These are phyloP conservation scores for Hydrozoanthus gracilis DNA, from an alignment of 92 coral and sea anemone genomes.

Conservation along the genomic window DNA sequence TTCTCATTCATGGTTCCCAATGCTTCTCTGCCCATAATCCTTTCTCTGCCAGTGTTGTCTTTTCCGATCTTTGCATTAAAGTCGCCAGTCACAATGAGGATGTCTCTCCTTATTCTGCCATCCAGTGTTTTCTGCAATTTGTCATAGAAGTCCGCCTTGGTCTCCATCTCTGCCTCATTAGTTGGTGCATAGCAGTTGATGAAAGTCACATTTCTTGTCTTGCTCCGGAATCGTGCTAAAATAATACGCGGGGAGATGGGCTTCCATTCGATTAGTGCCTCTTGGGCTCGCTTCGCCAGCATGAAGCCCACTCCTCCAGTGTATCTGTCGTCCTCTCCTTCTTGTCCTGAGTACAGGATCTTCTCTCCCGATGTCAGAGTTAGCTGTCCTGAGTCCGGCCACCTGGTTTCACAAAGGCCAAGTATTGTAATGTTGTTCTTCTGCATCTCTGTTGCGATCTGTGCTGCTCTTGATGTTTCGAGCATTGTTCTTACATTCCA, in stretches of 20 bases:
- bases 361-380: background rate
- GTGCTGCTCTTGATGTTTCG: slow-evolving; percentile 1
- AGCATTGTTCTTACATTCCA: too few species aligned
- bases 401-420: slow-evolving; percentile 11
- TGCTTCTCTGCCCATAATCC: slow-evolving; percentile 9
- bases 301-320: background rate
- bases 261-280: slow-evolving; percentile 10
- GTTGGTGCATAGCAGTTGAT: slow-evolving; percentile 13
- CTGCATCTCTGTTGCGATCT: background rate
- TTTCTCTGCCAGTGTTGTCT: background rate
- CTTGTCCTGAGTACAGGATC: slow-evolving; percentile 14
- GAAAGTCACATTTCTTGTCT: background rate
- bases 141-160: background rate
- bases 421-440: background rate
- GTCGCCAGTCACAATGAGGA: background rate
- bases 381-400: slow-evolving; percentile 11
- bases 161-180: background rate
- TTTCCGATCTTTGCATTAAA: too few species aligned
- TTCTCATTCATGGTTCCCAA: background rate
- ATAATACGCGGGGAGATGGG: background rate
- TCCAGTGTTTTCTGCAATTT: background rate
- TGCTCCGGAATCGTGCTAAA: background rate
- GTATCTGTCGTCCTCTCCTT: slow-evolving; percentile 2
- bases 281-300: slow-evolving; percentile 14
- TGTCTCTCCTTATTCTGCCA: slow-evolving; percentile 4